A percentile compares a stretch with the other conserved stretches of the same genome.
phyloP scores from a whole-genome alignment of 2,888 invertebrate species.

The Junonia oenone region DNA sequence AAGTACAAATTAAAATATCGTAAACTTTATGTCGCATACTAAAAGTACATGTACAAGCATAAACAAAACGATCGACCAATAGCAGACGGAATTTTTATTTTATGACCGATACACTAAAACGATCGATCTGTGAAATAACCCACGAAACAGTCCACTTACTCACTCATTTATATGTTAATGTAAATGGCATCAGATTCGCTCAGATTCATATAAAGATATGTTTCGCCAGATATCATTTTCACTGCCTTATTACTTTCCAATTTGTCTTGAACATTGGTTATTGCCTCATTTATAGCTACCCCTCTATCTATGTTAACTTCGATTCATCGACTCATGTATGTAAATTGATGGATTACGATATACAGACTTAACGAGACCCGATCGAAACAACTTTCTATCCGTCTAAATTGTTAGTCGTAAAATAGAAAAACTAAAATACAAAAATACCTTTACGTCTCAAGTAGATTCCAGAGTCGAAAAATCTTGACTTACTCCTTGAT shows the following conservation, averaged over 20 bases:
- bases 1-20: background rate
- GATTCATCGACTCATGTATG: conserved; percentile 24
- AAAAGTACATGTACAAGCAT: background rate
- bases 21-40: background rate
- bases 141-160: conserved; percentile 70
- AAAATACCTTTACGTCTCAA: conserved; percentile 73
- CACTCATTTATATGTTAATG: conserved; percentile 79
- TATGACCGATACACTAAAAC: conserved; percentile 45
- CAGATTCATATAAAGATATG: conserved; percentile 72
- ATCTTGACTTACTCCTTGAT: conserved; percentile 77
- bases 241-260: conserved; percentile 79
- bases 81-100: conserved; percentile 27
- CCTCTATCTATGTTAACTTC: conserved; percentile 44
- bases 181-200: conserved; percentile 59
- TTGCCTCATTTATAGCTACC: conserved; percentile 63
- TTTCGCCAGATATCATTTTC: conserved; percentile 75
- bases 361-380: conserved; percentile 4
- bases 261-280: conserved; percentile 74
- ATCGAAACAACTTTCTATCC: background rate
- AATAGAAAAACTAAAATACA: conserved; percentile 35
- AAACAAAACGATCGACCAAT: background rate
- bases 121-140: conserved; percentile 50
- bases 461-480: conserved; percentile 78
- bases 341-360: conserved; percentile 11
- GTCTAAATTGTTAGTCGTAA: background rate